phyloP scores from a whole-genome alignment of 2,113 vertebrate genomes.

The Macquaria ambigua region DNA sequence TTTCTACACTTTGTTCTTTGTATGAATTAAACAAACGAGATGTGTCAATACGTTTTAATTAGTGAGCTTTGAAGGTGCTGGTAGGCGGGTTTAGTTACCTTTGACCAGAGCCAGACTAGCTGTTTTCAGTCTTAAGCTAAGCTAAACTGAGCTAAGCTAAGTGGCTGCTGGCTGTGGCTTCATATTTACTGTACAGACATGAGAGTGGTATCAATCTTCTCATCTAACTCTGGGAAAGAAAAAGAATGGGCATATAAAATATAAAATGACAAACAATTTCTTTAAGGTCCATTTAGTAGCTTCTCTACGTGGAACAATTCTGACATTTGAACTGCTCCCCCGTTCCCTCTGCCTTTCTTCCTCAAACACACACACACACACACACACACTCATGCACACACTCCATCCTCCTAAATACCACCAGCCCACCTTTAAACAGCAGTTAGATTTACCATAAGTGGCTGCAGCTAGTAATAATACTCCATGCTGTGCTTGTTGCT shows the following conservation, averaged over 20 bases:
- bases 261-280: not conserved
- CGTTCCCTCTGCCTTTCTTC: not conserved
- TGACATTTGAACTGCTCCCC: not conserved
- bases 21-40: not conserved
- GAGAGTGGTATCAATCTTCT: not conserved
- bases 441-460: constrained; percentile 36
- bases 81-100: not conserved
- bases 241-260: not conserved
- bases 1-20: not conserved
- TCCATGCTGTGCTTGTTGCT: constrained; percentile 35
- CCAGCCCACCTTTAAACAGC: constrained; percentile 3
- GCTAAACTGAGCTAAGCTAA: not conserved
- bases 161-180: not conserved
- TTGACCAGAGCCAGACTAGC: too few species aligned
- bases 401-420: not conserved
- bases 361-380: not conserved
- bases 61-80: not conserved
- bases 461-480: constrained; percentile 40
- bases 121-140: not conserved
- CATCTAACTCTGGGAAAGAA: not conserved
- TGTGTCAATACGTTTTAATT: not conserved
- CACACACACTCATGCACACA: not conserved
- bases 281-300: not conserved
- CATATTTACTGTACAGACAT: not conserved
- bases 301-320: not conserved